Conservation (phyloP, 2,797 vertebrate genomes). For the Bovichtus diacanthus region DNA sequence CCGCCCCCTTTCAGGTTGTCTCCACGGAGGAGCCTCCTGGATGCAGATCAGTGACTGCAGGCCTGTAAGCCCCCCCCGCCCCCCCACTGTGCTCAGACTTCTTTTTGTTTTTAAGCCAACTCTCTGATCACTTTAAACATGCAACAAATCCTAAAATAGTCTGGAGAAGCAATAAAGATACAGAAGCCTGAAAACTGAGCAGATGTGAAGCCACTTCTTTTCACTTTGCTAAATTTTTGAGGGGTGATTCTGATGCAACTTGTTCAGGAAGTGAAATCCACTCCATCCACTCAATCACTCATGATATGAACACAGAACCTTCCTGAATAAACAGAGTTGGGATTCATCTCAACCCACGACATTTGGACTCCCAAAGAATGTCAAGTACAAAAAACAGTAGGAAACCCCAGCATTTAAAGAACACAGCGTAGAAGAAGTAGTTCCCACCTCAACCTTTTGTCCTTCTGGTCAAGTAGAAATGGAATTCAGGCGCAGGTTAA, state of each 20-base stretch:
- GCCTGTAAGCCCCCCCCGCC: too few species aligned
- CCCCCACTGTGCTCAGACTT: slow-evolving; percentile 37
- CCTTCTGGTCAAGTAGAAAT: slow-evolving; percentile 63
- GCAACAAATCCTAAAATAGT: slow-evolving; percentile 40
- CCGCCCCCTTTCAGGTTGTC: slow-evolving; percentile 3
- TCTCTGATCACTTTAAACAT: slow-evolving; percentile 44
- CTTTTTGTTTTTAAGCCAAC: slow-evolving; percentile 32
- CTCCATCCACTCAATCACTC: slow-evolving; percentile 24
- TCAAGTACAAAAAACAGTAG: slow-evolving; percentile 79
- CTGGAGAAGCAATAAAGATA: slow-evolving; percentile 22
- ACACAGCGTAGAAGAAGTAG: slow-evolving; percentile 59
- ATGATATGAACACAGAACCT: slow-evolving; percentile 49
- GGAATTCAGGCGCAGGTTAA: slow-evolving; percentile 52
- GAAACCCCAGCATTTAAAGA: slow-evolving; percentile 77
- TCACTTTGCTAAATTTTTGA: background rate
- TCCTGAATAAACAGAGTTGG: slow-evolving; percentile 43
- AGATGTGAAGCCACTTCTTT: slow-evolving; percentile 13
- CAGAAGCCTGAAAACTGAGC: slow-evolving; percentile 33
- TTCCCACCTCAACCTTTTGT: slow-evolving; percentile 34
- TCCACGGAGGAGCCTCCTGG: slow-evolving; percentile 33
- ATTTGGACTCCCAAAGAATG: slow-evolving; percentile 47
- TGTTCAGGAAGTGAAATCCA: slow-evolving; percentile 28
- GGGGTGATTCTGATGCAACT: slow-evolving; percentile 11
- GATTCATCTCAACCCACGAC: slow-evolving; percentile 47
- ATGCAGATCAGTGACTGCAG: slow-evolving; percentile 50